Evolutionary conservation across 2,797 vertebrate genomes (phyloP).

Genomic region (Cirrhinus molitorella): DNA sequence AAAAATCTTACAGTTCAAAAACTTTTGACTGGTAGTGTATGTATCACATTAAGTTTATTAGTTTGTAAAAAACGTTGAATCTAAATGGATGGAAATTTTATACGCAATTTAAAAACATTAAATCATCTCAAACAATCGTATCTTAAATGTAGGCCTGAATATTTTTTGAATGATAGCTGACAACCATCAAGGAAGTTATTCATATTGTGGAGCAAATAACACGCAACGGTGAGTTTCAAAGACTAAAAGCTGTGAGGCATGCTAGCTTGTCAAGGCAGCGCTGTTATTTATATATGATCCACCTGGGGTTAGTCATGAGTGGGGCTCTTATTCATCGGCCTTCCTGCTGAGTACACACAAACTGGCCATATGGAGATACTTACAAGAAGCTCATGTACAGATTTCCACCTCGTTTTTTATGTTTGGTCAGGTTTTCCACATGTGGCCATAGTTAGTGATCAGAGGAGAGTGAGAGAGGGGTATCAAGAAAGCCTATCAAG

Average conservation of each 20-base stretch:
- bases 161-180: not conserved
- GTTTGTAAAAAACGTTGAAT: not conserved
- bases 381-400: constrained; percentile 81
- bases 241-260: not conserved
- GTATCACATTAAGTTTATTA: not conserved
- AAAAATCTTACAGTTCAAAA: no score
- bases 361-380: constrained; percentile 79
- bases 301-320: constrained; percentile 64
- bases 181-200: not conserved
- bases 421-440: constrained; percentile 71
- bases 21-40: no score
- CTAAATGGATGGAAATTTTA: not conserved
- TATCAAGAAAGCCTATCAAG: constrained; percentile 45
- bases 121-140: no score
- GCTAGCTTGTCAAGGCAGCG: constrained; percentile 45
- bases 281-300: constrained; percentile 64
- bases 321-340: constrained; percentile 56
- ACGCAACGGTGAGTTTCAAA: constrained; percentile 1
- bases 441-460: constrained; percentile 75
- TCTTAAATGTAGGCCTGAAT: not conserved
- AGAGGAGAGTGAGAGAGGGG: constrained; percentile 61
- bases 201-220: constrained; percentile 32
- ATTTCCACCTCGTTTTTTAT: constrained; percentile 72
- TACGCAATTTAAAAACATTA: not conserved
- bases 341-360: constrained; percentile 60